A percentile compares a stretch with the other conserved stretches of the same genome.
Evolutionary conservation across 1,140 invertebrate genomes (phyloP).

Genomic region (Macrostomum lignano): DNA sequence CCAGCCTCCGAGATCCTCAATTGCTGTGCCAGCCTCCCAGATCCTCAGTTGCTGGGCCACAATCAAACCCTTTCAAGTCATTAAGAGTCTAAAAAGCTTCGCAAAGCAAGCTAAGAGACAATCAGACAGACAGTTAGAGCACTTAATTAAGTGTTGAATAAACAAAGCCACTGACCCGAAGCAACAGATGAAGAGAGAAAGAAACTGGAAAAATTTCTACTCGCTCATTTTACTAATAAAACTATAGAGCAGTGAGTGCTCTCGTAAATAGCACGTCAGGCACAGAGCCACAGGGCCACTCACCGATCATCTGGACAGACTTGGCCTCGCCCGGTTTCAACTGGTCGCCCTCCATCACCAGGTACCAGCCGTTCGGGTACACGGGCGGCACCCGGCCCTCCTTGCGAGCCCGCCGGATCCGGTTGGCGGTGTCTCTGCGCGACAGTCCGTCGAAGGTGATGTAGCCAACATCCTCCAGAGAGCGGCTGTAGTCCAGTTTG

Average conservation of each 20-base stretch:
- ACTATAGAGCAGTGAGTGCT: not conserved
- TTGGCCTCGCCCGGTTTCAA: conserved; percentile 35
- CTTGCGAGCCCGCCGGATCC: conserved; percentile 27
- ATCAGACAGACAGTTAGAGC: too few species aligned
- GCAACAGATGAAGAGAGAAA: too few species aligned
- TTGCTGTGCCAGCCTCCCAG: too few species aligned
- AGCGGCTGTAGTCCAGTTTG: conserved; percentile 15
- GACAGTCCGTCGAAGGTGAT: conserved; percentile 13
- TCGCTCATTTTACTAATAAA: too few species aligned
- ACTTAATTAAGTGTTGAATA: too few species aligned
- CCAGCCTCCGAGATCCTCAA: too few species aligned
- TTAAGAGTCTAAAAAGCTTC: too few species aligned
- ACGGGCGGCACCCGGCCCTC: conserved; percentile 35
- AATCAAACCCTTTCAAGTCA: too few species aligned
- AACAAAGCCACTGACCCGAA: too few species aligned
- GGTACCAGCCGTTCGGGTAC: conserved; percentile 66
- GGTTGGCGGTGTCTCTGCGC: conserved; percentile 21
- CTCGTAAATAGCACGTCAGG: conserved; percentile 2
- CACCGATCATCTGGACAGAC: conserved; percentile 40
- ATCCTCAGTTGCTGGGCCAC: too few species aligned
- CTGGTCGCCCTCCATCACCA: conserved; percentile 38
- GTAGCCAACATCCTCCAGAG: conserved; percentile 29
- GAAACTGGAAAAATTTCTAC: too few species aligned
- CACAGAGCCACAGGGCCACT: conserved; percentile 9
- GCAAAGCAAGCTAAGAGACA: too few species aligned